These are phyloP conservation scores for Balearica regulorum DNA, from an alignment of 2,797 vertebrate species.

Conservation along the genomic window DNA sequence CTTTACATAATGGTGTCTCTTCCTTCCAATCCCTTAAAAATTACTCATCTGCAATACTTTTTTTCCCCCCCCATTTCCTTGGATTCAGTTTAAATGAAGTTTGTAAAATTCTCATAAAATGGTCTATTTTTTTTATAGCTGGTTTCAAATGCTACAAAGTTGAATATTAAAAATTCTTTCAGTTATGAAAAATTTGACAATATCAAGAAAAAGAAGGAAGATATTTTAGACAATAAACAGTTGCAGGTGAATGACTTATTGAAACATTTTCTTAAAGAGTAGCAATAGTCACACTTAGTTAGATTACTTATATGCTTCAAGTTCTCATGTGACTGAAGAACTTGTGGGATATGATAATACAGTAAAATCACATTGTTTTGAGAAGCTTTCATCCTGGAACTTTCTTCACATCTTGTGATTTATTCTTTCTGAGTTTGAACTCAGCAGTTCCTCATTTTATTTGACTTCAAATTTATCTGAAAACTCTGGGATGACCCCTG, in stretches of 20 bases:
- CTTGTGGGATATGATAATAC: neutral
- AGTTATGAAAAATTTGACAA: neutral
- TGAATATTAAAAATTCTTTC: neutral
- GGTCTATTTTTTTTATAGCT: neutral
- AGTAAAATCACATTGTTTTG: neutral
- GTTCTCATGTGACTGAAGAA: neutral
- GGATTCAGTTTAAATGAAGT: neutral
- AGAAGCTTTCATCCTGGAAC: neutral
- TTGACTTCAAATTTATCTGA: neutral
- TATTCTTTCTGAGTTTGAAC: neutral
- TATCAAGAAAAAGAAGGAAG: neutral
- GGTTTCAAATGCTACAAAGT: neutral
- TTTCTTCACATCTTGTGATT: neutral
- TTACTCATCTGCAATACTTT: neutral
- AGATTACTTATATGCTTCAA: neutral
- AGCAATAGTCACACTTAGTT: neutral
- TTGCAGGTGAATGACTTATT: neutral
- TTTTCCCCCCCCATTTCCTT: neutral
- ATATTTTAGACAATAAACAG: neutral
- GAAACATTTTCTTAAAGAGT: neutral
- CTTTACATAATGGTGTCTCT: slow-evolving; percentile 27
- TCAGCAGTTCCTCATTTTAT: neutral
- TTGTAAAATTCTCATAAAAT: neutral
- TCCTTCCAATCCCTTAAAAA: slow-evolving; percentile 1
- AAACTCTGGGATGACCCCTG: neutral